Base-by-base conservation (phyloP, 1,140 invertebrate species). In the Zaprionus davidi region DNA sequence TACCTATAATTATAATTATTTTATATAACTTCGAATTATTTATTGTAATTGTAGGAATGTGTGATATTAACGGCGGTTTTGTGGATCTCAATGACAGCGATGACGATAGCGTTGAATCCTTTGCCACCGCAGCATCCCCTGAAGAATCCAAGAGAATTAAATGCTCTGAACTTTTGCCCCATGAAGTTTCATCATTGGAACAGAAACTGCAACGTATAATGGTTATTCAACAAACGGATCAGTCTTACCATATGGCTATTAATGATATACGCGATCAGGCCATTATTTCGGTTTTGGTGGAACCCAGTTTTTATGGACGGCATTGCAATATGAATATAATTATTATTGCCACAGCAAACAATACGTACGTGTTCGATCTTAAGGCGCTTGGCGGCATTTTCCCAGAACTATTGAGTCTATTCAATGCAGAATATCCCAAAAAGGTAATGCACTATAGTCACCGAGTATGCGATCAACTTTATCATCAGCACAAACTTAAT, bases 371-470 rank as follows among this genome's bases (percentile, higher is more conserved):
- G 4, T 82, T 87, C 22, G 83, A 86, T 59, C 36, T 87, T 0
- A 38, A 58, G 15, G 72, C 79, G 1, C 44, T 86, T n/a, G 83
- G 79, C 38, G 13, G 13, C 1, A 71, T 86, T 26, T 80, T 66
- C 6, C 68, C 53, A 5, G 72, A 77, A n/a, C n/a, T 86, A 26
- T 31, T 41, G 3, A 7, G 7, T 24, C 31, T 86, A 7, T 41
- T 86, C 15, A 64, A 77, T 3, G 80, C 77, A 1, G 28, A 74
- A 7, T 28, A 15, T 36, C 83, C 83, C 0, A 34, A 68, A 5
- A 86, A 86, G 26, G 51, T 86, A 53, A 62, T 86, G 59, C 83
- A 86, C 56, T 87, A 86, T 20, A 66, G 80, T 13, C 80, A 86
- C 49, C 83, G 83, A 0, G 74, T 86, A 24, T 57, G 58, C 12